Conservation (phyloP, 1,140 invertebrate species). For the Agraylea sexmaculata region DNA sequence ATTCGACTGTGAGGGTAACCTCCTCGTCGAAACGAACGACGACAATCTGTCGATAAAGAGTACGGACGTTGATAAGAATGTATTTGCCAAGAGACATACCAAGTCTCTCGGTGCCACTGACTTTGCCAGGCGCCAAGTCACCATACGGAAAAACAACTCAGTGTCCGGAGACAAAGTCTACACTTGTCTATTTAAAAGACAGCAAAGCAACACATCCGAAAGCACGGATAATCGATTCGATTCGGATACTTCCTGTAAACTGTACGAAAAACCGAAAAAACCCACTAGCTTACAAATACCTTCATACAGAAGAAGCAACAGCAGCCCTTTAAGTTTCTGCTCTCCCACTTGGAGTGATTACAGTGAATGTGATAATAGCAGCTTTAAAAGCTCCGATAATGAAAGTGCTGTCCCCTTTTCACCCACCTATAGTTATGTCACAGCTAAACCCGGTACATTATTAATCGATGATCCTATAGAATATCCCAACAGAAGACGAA, state of each 20-base stretch:
- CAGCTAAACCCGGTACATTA: conserved; percentile 19
- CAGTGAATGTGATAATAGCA: conserved; percentile 33
- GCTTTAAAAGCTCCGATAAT: conserved; percentile 41
- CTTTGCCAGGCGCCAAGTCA: conserved; percentile 20
- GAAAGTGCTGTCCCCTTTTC: conserved; percentile 27
- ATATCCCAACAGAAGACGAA: conserved; percentile 13
- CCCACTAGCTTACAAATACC: conserved; percentile 8
- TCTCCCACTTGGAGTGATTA: conserved; percentile 11
- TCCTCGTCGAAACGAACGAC: conserved; percentile 39
- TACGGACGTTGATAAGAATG: conserved; percentile 21
- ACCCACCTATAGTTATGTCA: conserved; percentile 13
- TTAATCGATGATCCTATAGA: conserved; percentile 9
- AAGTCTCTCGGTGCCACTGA: conserved; percentile 30
- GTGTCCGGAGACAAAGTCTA: conserved; percentile 35
- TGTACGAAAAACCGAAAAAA: conserved; percentile 2
- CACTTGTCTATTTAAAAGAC: conserved; percentile 29
- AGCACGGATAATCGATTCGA: conserved; percentile 4
- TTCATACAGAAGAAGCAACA: conserved; percentile 9
- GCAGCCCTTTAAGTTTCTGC: conserved; percentile 14
- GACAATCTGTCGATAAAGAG: conserved; percentile 40
- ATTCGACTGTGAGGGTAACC: conserved; percentile 40
- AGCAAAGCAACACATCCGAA: conserved; percentile 6
- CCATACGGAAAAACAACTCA: conserved; percentile 33
- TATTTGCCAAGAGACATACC: conserved; percentile 12
- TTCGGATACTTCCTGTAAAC: conserved; percentile 1